Percentiles rank a stretch among this genome's conserved stretches.
Evolutionary conservation across 1,140 invertebrate genomes (phyloP).

Genomic region (Nasonia longicornis): DNA sequence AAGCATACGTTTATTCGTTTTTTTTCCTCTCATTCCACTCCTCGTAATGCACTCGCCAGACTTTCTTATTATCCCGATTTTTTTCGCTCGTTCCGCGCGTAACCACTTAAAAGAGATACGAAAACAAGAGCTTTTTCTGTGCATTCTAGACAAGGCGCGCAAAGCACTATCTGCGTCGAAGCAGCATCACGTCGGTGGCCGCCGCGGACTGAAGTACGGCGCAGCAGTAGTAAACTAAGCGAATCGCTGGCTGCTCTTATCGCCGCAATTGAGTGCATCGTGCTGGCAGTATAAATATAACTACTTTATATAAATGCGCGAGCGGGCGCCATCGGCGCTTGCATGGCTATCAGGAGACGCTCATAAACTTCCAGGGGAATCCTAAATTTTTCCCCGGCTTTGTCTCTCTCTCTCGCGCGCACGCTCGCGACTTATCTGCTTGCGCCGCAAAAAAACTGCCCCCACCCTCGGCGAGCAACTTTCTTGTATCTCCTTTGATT

Average conservation of each 20-base stretch:
- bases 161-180: slow-evolving; percentile 50
- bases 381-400: slow-evolving; percentile 38
- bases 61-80: background rate
- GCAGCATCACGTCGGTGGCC: background rate
- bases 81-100: slow-evolving; percentile 25
- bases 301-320: slow-evolving; percentile 41
- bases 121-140: slow-evolving; percentile 54
- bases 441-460: slow-evolving; percentile 9
- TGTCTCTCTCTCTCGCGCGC: background rate
- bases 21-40: slow-evolving; percentile 40
- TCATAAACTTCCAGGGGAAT: slow-evolving; percentile 41
- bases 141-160: background rate
- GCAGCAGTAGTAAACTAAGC: slow-evolving; percentile 49
- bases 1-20: background rate
- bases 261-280: slow-evolving; percentile 54
- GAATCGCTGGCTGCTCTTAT: slow-evolving; percentile 54
- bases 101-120: slow-evolving; percentile 55
- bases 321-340: slow-evolving; percentile 7
- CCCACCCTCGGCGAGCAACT: background rate
- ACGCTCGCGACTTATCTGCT: slow-evolving; percentile 24
- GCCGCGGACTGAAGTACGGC: slow-evolving; percentile 44
- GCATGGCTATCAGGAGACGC: slow-evolving; percentile 31
- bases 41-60: background rate
- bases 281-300: slow-evolving; percentile 49
- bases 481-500: slow-evolving; percentile 36